Evolutionary conservation across 2,113 vertebrate genomes (phyloP).

Genomic region (Chauna torquata): DNA sequence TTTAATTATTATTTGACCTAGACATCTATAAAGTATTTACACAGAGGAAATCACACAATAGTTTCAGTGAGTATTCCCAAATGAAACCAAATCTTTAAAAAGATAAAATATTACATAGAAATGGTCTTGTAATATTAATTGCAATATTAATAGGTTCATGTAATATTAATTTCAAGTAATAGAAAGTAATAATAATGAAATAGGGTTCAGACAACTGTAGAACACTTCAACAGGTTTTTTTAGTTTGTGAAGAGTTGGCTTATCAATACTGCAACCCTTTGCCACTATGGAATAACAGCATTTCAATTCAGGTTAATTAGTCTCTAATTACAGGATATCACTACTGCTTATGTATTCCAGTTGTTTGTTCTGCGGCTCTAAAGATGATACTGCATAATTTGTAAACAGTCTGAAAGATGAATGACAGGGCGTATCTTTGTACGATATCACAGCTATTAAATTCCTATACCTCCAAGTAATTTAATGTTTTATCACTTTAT

Average conservation of each 20-base stretch:
- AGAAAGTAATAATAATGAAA: not conserved
- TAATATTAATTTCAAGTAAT: conserved; percentile 1
- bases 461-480: not conserved
- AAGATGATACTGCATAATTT: not conserved
- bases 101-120: not conserved
- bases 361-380: conserved; percentile 27
- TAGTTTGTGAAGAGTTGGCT: not conserved
- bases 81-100: not conserved
- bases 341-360: conserved; percentile 19
- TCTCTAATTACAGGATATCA: conserved; percentile 63
- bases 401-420: not conserved
- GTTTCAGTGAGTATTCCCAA: not conserved
- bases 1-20: not conserved
- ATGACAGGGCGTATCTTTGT: not conserved
- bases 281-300: conserved; percentile 47
- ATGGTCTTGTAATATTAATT: conserved; percentile 2
- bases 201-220: not conserved
- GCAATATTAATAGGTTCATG: not conserved
- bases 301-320: conserved; percentile 48
- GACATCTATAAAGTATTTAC: not conserved
- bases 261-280: conserved; percentile 5
- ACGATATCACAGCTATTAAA: not conserved
- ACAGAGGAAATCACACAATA: not conserved
- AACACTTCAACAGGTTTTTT: conserved; percentile 29
- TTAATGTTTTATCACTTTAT: not conserved